Base-by-base conservation (phyloP, 2,797 vertebrate species). In the Anguilla pacifica region DNA sequence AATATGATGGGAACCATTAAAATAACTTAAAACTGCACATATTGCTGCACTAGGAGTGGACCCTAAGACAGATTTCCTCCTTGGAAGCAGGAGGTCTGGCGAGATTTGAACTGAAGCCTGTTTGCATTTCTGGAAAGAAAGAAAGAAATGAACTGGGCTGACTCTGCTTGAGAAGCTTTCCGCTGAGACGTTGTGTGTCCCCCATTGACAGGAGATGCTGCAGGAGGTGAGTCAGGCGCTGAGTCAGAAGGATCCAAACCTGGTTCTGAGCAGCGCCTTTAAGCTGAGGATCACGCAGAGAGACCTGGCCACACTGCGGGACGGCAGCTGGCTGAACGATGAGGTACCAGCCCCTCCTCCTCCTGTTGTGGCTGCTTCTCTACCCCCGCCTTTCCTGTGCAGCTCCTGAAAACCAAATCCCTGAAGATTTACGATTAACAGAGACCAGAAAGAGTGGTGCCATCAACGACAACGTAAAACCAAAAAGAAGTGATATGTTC, bases 291-390 rank as follows among this genome's bases (percentile, higher is more conserved):
- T 99, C 85, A 99, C 97, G 6, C 97, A 97, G 89, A 96, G 97
- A 90, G 98, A 99, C 92, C 95, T 99, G 94, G 92, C 93, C 84
- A 99, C 98, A 0, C 94, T 99, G 59, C 95, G 91, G 92, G 96
- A 97, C 74, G 94, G 93, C 1, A 90, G 93, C 89, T 99, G 98
- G 98, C 97, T 99, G 74, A 99, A 99, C 0, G 98, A 99, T 88
- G 97, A 97, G 96, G 98, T 98, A 92, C 25, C 59, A 46, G 1
- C 53, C 84, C 55, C 85, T 49, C 1, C 2, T 46, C 22, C 82
- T 79, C 46, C 86, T 83, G 3, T 1, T 49, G 51, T 2, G 28
- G 51, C 39, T 79, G 19, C 43, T 81, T 72, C 28, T n/a, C 13
- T 87, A 17, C 83, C 35, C 31, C 17, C 28, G 28, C 49, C 22